Percentiles rank a stretch among this genome's conserved stretches.
Evolutionary conservation across 2,797 vertebrate genomes (phyloP).

Genomic region (Bradypodion ventrale): DNA sequence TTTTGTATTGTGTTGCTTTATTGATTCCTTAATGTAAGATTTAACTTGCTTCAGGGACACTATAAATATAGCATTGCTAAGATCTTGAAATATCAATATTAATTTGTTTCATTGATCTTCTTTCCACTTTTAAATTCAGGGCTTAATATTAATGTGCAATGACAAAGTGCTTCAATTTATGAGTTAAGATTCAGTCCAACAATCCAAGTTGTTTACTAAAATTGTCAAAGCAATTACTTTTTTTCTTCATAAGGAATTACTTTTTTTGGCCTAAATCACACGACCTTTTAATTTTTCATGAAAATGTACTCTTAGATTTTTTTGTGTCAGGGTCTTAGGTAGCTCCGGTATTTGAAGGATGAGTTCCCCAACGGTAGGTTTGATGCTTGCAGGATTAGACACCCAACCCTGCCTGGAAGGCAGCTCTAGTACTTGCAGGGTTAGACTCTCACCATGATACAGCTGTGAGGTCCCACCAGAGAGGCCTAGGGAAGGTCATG

Average conservation of each 20-base stretch:
- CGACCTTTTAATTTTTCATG: too few relatives aligned
- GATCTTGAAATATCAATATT: slow-evolving; percentile 68
- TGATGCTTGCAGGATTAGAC: too few relatives aligned
- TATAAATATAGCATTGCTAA: slow-evolving; percentile 65
- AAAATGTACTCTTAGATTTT: neutral
- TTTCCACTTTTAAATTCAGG: slow-evolving; percentile 56
- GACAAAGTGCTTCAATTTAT: slow-evolving; percentile 53
- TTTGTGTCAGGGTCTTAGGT: too few relatives aligned
- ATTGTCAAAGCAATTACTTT: slow-evolving; percentile 29
- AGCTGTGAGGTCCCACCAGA: too few relatives aligned
- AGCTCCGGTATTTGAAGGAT: too few relatives aligned
- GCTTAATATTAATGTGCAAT: slow-evolving; percentile 57
- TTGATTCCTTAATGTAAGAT: slow-evolving; percentile 65
- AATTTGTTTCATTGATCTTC: slow-evolving; percentile 70
- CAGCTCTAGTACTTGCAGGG: too few relatives aligned
- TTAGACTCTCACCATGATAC: too few relatives aligned
- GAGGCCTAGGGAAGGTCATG: too few relatives aligned
- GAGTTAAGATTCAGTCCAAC: slow-evolving; percentile 51
- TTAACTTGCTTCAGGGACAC: slow-evolving; percentile 60
- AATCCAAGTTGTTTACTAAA: slow-evolving; percentile 36
- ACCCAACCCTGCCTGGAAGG: too few relatives aligned
- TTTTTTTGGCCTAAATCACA: neutral
- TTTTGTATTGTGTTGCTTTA: slow-evolving; percentile 55
- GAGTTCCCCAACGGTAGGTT: too few relatives aligned
- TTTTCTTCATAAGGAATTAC: slow-evolving; percentile 16